phyloP scores from a whole-genome alignment of 2,888 invertebrate genomes.

The Bellardia bayeri region DNA sequence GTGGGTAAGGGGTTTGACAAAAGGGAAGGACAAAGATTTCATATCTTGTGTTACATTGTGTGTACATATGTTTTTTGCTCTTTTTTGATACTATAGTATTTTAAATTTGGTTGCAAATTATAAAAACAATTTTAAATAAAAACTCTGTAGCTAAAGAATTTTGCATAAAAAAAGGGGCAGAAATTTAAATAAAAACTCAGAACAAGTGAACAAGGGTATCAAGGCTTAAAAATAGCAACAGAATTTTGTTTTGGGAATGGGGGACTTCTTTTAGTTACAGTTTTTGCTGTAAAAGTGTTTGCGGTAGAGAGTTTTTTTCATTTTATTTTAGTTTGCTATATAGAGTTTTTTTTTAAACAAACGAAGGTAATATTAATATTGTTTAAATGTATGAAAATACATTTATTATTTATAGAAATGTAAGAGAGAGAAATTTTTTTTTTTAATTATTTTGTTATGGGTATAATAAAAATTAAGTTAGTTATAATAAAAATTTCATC shows the following conservation, averaged over 20 bases:
- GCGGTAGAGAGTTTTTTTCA: neutral
- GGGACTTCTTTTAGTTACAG: neutral
- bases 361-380: slow-evolving; percentile 29
- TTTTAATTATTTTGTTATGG: neutral
- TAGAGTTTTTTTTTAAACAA: neutral
- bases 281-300: neutral
- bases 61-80: slow-evolving; percentile 24
- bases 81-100: neutral
- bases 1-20: neutral
- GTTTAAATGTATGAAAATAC: neutral
- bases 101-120: slow-evolving; percentile 28
- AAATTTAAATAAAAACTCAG: neutral
- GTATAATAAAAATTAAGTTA: too few species aligned
- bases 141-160: neutral
- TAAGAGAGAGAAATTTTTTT: neutral
- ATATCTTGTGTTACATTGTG: slow-evolving; percentile 30
- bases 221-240: slow-evolving; percentile 5
- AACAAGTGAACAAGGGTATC: neutral
- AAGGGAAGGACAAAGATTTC: slow-evolving; percentile 8
- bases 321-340: neutral
- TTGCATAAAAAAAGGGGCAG: neutral
- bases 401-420: slow-evolving; percentile 23
- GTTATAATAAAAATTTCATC: neutral
- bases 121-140: neutral
- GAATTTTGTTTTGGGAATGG: neutral